Conservation (phyloP, 2,113 vertebrate genomes). For the Cynoglossus semilaevis region DNA sequence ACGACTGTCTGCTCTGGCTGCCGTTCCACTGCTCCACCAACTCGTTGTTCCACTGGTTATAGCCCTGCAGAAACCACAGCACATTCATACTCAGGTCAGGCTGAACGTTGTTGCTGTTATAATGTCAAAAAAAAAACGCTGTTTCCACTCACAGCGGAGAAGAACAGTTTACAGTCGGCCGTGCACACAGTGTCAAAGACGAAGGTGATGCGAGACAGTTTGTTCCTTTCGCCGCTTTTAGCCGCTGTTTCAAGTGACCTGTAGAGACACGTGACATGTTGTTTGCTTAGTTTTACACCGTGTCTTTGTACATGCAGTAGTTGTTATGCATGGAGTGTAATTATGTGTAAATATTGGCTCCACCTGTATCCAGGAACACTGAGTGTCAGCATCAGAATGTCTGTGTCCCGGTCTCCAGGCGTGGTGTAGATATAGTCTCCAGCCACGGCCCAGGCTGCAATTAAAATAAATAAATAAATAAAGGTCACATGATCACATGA, state of each 20-base stretch:
- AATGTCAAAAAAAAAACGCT: not conserved
- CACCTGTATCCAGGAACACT: slow-evolving; percentile 90
- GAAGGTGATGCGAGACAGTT: slow-evolving; percentile 87
- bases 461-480: slow-evolving; percentile 3
- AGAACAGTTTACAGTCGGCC: slow-evolving; percentile 84
- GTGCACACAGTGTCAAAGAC: slow-evolving; percentile 89
- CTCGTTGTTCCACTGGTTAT: slow-evolving; percentile 78
- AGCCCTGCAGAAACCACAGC: slow-evolving; percentile 73
- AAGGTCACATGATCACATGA: not conserved
- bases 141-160: slow-evolving; percentile 82
- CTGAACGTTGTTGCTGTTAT: not conserved
- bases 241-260: slow-evolving; percentile 76
- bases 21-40: slow-evolving; percentile 87
- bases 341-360: slow-evolving; percentile 22
- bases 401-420: slow-evolving; percentile 83
- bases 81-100: not conserved
- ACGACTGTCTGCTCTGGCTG: slow-evolving; percentile 85
- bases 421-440: slow-evolving; percentile 92
- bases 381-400: slow-evolving; percentile 88
- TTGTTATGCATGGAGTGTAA: not conserved
- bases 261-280: slow-evolving; percentile 8
- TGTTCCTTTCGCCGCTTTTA: slow-evolving; percentile 76
- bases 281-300: not conserved
- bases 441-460: slow-evolving; percentile 92
- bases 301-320: not conserved